These are phyloP conservation scores for Heterodera carotae DNA, from an alignment of 1,140 invertebrate species.

Conservation along the genomic window DNA sequence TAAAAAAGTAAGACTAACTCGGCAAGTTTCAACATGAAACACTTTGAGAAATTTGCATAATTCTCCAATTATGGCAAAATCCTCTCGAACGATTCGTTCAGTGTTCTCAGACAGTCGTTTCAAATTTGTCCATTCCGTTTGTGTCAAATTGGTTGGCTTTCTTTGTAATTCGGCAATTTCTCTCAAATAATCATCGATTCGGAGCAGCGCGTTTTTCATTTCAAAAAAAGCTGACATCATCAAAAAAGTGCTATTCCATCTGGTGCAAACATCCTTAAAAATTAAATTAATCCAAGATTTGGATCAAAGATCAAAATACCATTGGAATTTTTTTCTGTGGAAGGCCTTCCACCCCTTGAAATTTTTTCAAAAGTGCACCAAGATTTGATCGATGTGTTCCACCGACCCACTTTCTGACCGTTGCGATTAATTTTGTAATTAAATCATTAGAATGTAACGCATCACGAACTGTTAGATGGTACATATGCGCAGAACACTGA, in stretches of 20 bases:
- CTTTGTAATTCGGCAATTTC: not conserved
- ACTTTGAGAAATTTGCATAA: conserved; percentile 1
- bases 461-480: not conserved
- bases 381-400: conserved; percentile 9
- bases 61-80: conserved; percentile 11
- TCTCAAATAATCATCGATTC: conserved; percentile 1
- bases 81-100: not conserved
- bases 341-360: not conserved
- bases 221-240: not conserved
- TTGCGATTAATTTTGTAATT: not conserved
- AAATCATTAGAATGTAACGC: not conserved
- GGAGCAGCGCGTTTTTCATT: not conserved
- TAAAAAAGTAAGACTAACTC: not conserved
- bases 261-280: not conserved
- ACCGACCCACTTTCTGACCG: not conserved
- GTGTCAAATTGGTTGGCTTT: not conserved
- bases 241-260: conserved; percentile 8
- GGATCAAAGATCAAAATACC: not conserved
- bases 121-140: conserved; percentile 1
- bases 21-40: too few species aligned
- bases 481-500: conserved; percentile 6
- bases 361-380: not conserved
- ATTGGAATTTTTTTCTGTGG: conserved; percentile 4
- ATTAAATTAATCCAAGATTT: not conserved
- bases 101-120: not conserved